Conservation (phyloP, 1,140 invertebrate species). For the Lasioglossum baleicum region DNA sequence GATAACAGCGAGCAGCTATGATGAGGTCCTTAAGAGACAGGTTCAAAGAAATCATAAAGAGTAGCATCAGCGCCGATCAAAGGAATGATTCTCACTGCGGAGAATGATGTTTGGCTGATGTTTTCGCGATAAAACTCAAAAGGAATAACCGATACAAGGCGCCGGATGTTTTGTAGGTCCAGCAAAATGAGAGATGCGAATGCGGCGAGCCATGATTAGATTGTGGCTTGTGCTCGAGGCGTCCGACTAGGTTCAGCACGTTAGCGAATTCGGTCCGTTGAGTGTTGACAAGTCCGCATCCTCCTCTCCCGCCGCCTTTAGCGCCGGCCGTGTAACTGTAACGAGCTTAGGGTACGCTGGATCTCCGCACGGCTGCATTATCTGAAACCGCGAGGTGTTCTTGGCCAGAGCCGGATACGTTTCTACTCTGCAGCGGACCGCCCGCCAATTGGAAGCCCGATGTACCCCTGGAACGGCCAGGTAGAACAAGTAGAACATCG, state of each 20-base stretch:
- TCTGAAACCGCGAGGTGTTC: conserved; percentile 65
- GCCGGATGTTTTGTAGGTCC: conserved; percentile 32
- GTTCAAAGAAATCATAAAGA: no score
- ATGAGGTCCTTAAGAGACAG: no score
- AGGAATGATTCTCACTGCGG: no score
- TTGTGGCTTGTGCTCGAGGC: conserved; percentile 73
- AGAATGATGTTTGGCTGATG: not conserved
- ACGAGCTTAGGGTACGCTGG: conserved; percentile 69
- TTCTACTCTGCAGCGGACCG: conserved; percentile 34
- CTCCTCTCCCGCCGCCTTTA: conserved; percentile 65
- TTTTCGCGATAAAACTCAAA: conserved; percentile 33
- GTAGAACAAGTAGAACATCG: conserved; percentile 34
- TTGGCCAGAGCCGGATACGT: conserved; percentile 53
- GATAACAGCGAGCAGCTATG: no score
- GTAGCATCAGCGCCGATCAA: no score
- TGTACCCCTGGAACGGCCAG: conserved; percentile 14
- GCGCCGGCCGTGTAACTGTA: conserved; percentile 70
- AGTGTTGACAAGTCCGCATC: conserved; percentile 75
- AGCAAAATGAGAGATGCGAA: conserved; percentile 69
- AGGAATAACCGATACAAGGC: conserved; percentile 40
- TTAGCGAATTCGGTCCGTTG: conserved; percentile 74
- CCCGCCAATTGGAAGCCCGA: conserved; percentile 37
- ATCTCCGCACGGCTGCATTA: conserved; percentile 61
- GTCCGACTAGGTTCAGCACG: conserved; percentile 72
- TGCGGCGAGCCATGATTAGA: conserved; percentile 75